Conservation (phyloP, 2,888 invertebrate genomes). For the Dynastes tityus region DNA sequence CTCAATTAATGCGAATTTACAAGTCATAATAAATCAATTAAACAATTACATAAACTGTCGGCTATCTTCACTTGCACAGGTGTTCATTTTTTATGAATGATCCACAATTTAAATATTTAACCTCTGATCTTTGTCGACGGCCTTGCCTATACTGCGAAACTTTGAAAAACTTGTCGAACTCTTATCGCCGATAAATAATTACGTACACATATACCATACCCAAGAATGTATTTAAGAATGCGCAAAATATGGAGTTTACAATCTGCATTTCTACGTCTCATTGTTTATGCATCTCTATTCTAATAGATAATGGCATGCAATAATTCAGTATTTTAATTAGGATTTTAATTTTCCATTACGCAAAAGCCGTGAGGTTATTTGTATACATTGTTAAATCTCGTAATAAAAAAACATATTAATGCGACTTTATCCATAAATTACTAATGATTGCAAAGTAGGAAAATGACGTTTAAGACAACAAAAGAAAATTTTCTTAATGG, state of each 20-base stretch:
- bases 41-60: slow-evolving; percentile 37
- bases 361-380: not conserved
- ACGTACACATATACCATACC: not conserved
- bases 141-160: slow-evolving; percentile 23
- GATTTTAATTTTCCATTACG: slow-evolving; percentile 17
- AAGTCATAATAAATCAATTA: slow-evolving; percentile 34
- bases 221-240: not conserved
- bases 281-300: not conserved
- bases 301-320: not conserved
- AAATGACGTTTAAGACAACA: not conserved
- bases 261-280: not conserved
- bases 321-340: slow-evolving; percentile 3
- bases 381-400: not conserved
- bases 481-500: no score
- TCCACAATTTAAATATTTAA: slow-evolving; percentile 36
- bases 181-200: not conserved
- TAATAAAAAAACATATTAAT: not conserved
- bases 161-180: slow-evolving; percentile 12
- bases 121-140: slow-evolving; percentile 36
- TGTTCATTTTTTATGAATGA: slow-evolving; percentile 27
- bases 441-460: not conserved
- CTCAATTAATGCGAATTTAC: slow-evolving; percentile 10
- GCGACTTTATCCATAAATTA: not conserved
- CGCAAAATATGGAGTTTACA: not conserved
- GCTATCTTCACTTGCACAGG: slow-evolving; percentile 28